Conservation (phyloP, 2,113 vertebrate genomes). For the Chloebia gouldiae region DNA sequence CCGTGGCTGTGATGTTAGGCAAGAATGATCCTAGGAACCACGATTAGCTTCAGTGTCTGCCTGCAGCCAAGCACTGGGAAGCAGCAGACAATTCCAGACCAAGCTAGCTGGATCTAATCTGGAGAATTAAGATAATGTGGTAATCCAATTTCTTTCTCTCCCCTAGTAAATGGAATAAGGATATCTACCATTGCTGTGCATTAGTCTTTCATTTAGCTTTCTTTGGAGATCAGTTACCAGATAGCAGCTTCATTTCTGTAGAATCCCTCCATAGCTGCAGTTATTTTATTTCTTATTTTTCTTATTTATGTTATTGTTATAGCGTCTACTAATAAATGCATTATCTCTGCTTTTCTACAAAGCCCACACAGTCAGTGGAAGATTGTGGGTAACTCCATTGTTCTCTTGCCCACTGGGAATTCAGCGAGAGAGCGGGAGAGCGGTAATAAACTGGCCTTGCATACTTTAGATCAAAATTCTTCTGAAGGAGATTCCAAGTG, state of each 20-base stretch:
- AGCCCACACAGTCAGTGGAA: constrained; percentile 46
- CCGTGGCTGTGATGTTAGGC: not conserved
- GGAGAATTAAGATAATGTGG: not conserved
- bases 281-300: constrained; percentile 17
- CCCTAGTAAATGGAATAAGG: not conserved
- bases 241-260: not conserved
- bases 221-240: not conserved
- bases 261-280: not conserved
- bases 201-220: not conserved
- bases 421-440: not conserved
- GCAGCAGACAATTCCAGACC: not conserved
- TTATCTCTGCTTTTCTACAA: constrained; percentile 37
- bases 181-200: not conserved
- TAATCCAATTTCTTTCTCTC: not conserved
- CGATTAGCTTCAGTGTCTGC: not conserved
- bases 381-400: constrained; percentile 32
- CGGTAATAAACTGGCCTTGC: constrained; percentile 13
- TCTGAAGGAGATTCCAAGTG: constrained; percentile 26
- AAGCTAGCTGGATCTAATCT: constrained; percentile 6
- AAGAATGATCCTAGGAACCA: not conserved
- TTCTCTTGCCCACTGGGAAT: not conserved
- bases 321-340: constrained; percentile 13
- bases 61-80: not conserved
- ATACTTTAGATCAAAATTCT: not conserved
- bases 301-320: constrained; percentile 12